phyloP scores from a whole-genome alignment of 1,140 invertebrate species.

The Notospermus geniculatus region DNA sequence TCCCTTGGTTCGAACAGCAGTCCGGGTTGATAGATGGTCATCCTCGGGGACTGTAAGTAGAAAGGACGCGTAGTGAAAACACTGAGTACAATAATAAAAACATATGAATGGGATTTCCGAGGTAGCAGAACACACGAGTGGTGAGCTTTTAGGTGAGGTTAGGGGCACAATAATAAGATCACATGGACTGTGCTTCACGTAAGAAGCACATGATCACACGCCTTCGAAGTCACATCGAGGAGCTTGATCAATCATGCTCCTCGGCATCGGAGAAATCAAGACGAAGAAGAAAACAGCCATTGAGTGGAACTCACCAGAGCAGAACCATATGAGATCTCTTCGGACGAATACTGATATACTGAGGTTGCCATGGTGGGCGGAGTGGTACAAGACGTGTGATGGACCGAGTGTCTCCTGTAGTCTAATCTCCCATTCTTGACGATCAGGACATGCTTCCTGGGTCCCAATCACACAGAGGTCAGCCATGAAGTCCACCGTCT shows the following conservation, averaged over 20 bases:
- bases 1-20: constrained; percentile 82
- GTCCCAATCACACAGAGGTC: constrained; percentile 90
- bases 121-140: too few species aligned
- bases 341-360: constrained; percentile 83
- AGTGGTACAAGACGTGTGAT: constrained; percentile 82
- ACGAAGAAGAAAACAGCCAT: too few species aligned
- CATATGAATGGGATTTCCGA: too few species aligned
- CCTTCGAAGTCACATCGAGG: too few species aligned
- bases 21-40: constrained; percentile 76
- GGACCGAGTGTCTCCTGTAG: constrained; percentile 89
- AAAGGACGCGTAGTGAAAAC: too few species aligned
- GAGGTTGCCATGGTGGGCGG: constrained; percentile 76
- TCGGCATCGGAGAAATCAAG: too few species aligned
- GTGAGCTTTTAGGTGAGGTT: too few species aligned
- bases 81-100: too few species aligned
- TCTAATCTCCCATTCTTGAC: constrained; percentile 85
- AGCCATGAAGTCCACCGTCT: constrained; percentile 74
- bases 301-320: constrained; percentile 66
- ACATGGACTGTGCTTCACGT: too few species aligned
- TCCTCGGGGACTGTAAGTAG: constrained; percentile 81
- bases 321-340: constrained; percentile 91
- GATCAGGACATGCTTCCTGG: constrained; percentile 72
- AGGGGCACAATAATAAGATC: too few species aligned
- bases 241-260: too few species aligned
- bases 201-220: too few species aligned